Conservation (phyloP, 2,797 vertebrate species). For the Arnoldichthys spilopterus region DNA sequence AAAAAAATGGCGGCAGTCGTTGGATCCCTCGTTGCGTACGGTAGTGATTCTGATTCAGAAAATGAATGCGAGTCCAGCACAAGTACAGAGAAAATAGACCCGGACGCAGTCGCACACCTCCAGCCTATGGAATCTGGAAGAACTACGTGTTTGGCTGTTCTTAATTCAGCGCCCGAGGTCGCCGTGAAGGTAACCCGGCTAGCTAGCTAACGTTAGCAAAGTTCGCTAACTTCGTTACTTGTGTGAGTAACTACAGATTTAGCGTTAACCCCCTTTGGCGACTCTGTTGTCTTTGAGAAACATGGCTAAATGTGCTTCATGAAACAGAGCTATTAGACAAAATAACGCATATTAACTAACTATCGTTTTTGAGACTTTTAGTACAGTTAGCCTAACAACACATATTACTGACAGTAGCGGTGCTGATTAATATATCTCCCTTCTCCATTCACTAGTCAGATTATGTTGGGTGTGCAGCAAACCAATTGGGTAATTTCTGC, state of each 20-base stretch:
- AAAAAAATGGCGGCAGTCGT: slow-evolving; percentile 89
- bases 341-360: too few species aligned
- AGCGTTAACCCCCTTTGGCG: too few species aligned
- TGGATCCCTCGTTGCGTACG: slow-evolving; percentile 87
- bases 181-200: slow-evolving; percentile 89
- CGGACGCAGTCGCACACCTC: slow-evolving; percentile 75
- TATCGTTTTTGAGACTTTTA: too few species aligned
- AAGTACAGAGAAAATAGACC: slow-evolving; percentile 60
- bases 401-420: too few species aligned
- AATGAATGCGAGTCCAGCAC: slow-evolving; percentile 75
- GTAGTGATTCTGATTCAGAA: slow-evolving; percentile 88
- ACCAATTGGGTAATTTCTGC: too few species aligned
- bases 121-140: slow-evolving; percentile 64
- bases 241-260: too few species aligned
- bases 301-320: not conserved
- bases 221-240: not conserved
- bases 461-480: too few species aligned
- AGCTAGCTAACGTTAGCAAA: slow-evolving; percentile 52
- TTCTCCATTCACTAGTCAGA: too few species aligned
- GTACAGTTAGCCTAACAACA: too few species aligned
- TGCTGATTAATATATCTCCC: too few species aligned
- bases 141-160: slow-evolving; percentile 70
- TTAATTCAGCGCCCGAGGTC: slow-evolving; percentile 92
- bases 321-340: too few species aligned
- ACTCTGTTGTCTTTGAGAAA: not conserved